Evolutionary conservation across 2,797 vertebrate genomes (phyloP).

Genomic region (Podarcis siculus): DNA sequence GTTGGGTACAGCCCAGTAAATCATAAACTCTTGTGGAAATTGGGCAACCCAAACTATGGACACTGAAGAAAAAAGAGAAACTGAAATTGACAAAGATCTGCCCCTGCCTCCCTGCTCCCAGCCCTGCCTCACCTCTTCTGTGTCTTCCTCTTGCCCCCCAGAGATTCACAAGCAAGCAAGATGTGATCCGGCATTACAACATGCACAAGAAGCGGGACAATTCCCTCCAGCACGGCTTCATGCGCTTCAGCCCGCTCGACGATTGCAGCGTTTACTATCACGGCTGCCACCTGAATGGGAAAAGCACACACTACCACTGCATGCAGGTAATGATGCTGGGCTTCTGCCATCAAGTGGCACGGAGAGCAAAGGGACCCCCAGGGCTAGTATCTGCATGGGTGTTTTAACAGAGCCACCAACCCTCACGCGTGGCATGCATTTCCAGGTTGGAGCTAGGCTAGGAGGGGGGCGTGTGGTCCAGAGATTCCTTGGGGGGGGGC

Average conservation of each 20-base stretch:
- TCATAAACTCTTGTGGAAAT: too few relatives aligned
- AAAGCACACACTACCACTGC: constrained; percentile 99
- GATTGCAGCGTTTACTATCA: constrained; percentile 99
- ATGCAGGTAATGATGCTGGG: constrained; percentile 89
- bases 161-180: constrained; percentile 99
- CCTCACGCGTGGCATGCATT: too few relatives aligned
- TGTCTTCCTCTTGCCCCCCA: constrained; percentile 73
- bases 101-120: background rate
- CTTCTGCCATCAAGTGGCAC: too few relatives aligned
- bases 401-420: background rate
- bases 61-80: too few relatives aligned
- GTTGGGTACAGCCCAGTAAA: too few relatives aligned
- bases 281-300: constrained; percentile 98
- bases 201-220: constrained; percentile 99
- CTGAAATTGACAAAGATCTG: background rate
- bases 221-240: constrained; percentile 99
- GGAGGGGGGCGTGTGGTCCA: background rate
- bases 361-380: background rate
- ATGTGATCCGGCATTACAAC: constrained; percentile 99
- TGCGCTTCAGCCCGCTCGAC: constrained; percentile 99
- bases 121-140: constrained; percentile 39
- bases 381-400: too few relatives aligned
- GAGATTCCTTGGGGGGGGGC: background rate
- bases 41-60: too few relatives aligned
- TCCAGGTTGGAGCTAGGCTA: too few relatives aligned